Evolutionary conservation across 2,113 vertebrate species (phyloP).

Genomic region (Excalfactoria chinensis): DNA sequence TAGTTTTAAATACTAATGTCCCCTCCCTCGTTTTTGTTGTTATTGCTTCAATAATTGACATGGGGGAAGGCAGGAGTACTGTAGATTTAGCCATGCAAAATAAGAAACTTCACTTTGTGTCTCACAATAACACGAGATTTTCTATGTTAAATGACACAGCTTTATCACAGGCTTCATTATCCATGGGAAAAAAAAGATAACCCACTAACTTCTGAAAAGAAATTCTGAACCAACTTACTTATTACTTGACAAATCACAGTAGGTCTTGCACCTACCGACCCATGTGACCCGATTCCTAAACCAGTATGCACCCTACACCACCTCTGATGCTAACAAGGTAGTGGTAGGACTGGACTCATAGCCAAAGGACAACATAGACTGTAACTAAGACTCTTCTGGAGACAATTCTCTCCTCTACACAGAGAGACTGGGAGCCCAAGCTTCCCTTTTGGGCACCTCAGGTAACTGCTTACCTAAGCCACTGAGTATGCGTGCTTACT

Average conservation of each 20-base stretch:
- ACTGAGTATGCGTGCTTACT: not conserved
- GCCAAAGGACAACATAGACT: not conserved
- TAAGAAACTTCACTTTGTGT: not conserved
- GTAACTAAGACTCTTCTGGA: not conserved
- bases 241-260: not conserved
- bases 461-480: not conserved
- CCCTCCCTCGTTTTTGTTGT: not conserved
- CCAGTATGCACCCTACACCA: not conserved
- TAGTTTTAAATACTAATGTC: not conserved
- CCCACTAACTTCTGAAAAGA: not conserved
- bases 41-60: not conserved
- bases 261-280: not conserved
- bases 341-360: not conserved
- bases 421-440: not conserved
- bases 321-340: accelerated
- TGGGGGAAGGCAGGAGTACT: not conserved
- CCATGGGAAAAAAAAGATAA: not conserved
- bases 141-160: not conserved
- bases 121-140: not conserved
- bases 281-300: not conserved
- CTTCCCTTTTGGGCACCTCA: not conserved
- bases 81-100: not conserved
- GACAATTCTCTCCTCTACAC: not conserved
- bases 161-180: not conserved
- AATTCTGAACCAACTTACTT: not conserved